phyloP scores from a whole-genome alignment of 2,113 vertebrate genomes.

The Pteronura brasiliensis region DNA sequence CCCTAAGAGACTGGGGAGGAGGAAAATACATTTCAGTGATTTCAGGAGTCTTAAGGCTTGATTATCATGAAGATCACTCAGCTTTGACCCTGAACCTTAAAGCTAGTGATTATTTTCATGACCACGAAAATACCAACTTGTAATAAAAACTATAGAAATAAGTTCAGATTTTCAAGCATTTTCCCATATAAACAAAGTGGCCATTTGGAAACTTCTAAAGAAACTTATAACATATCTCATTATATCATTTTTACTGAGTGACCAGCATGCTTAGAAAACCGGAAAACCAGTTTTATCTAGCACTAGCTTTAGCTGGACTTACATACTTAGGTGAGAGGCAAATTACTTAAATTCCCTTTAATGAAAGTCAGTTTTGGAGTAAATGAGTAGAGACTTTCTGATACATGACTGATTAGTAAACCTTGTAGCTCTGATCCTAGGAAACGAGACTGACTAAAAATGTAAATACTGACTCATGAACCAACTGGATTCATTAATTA shows the following conservation, averaged over 20 bases:
- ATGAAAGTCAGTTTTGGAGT: neutral
- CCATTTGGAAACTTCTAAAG: neutral
- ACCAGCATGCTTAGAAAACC: neutral
- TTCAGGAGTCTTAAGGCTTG: neutral
- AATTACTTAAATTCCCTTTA: neutral
- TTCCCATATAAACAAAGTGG: neutral
- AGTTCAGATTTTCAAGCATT: neutral
- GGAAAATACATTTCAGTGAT: neutral
- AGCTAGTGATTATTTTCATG: neutral
- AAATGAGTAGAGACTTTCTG: neutral
- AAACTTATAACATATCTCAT: neutral
- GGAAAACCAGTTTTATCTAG: slow-evolving; percentile 28
- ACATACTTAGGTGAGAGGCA: neutral
- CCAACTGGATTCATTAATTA: neutral
- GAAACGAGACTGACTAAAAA: slow-evolving; percentile 18
- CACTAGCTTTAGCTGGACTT: neutral
- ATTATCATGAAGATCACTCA: neutral
- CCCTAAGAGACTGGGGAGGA: neutral
- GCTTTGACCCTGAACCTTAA: neutral
- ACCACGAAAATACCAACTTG: neutral
- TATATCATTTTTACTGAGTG: neutral
- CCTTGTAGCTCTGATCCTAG: neutral
- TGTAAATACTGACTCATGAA: neutral
- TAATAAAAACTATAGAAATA: neutral
- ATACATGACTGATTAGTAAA: neutral